phyloP scores from a whole-genome alignment of 2,888 invertebrate species.

The Balanococcus diminutus region DNA sequence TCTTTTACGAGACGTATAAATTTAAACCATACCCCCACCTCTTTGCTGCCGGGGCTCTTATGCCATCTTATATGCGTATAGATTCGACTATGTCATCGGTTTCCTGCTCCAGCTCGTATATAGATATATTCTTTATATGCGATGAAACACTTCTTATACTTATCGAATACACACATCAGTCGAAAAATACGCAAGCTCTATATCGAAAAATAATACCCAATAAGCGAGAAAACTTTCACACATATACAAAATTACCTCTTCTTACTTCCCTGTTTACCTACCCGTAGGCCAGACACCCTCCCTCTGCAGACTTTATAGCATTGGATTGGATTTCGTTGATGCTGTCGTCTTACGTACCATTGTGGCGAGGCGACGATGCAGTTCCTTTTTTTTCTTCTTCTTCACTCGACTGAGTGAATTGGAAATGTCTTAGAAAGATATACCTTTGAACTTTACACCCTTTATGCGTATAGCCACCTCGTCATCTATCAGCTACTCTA shows the following conservation, averaged over 20 bases:
- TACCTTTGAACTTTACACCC: neutral
- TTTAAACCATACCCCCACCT: neutral
- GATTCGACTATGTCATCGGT: neutral
- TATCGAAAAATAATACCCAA: neutral
- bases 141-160: neutral
- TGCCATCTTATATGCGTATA: neutral
- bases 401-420: too few relatives aligned
- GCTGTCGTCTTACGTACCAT: neutral
- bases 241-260: neutral
- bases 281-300: neutral
- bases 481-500: too few relatives aligned
- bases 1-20: constrained; percentile 7
- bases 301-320: neutral
- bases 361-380: neutral
- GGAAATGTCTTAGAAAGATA: neutral
- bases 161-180: too few relatives aligned
- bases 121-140: neutral
- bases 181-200: too few relatives aligned
- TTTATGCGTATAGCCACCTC: too few relatives aligned
- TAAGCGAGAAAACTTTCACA: neutral
- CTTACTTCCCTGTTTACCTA: neutral
- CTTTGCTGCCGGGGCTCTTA: neutral
- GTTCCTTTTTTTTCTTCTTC: neutral
- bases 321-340: neutral
- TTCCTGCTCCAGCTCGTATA: neutral